These are phyloP conservation scores for Bombus superbus DNA, from an alignment of 1,140 invertebrate species.

Conservation along the genomic window DNA sequence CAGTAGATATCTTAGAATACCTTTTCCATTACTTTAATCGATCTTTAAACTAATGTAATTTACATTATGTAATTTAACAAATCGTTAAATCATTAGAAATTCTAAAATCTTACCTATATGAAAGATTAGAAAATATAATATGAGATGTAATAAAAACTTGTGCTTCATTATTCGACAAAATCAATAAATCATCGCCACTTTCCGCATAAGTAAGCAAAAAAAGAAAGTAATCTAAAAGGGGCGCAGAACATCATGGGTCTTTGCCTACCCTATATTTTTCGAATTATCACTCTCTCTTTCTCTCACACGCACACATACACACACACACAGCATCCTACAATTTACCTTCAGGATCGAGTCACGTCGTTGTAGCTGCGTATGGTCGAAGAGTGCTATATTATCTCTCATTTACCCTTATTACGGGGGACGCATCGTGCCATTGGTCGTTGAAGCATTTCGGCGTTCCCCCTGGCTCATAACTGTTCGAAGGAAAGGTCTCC, in stretches of 20 bases:
- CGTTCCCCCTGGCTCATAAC: slow-evolving; percentile 63
- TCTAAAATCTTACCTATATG: too few species aligned
- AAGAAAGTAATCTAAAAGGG: background rate
- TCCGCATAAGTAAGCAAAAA: background rate
- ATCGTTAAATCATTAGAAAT: too few species aligned
- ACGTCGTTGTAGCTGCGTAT: slow-evolving; percentile 29
- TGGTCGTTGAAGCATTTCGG: slow-evolving; percentile 54
- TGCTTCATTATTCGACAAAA: background rate
- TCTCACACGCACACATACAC: too few species aligned
- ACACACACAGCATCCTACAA: background rate
- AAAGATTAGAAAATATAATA: too few species aligned
- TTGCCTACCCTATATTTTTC: background rate
- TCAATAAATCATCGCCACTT: too few species aligned
- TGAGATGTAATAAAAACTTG: background rate
- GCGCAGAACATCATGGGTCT: background rate
- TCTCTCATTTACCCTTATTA: slow-evolving; percentile 65
- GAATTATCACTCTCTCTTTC: slow-evolving; percentile 21
- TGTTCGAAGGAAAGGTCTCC: slow-evolving; percentile 56
- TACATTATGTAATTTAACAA: too few species aligned
- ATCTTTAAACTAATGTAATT: too few species aligned
- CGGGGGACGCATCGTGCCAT: slow-evolving; percentile 22
- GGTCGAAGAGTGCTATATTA: slow-evolving; percentile 51
- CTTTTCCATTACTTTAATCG: too few species aligned
- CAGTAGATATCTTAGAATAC: too few species aligned
- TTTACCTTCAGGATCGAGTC: slow-evolving; percentile 33